These are phyloP conservation scores for Scaptomyza flava DNA, from an alignment of 2,888 invertebrate genomes.

Conservation along the genomic window DNA sequence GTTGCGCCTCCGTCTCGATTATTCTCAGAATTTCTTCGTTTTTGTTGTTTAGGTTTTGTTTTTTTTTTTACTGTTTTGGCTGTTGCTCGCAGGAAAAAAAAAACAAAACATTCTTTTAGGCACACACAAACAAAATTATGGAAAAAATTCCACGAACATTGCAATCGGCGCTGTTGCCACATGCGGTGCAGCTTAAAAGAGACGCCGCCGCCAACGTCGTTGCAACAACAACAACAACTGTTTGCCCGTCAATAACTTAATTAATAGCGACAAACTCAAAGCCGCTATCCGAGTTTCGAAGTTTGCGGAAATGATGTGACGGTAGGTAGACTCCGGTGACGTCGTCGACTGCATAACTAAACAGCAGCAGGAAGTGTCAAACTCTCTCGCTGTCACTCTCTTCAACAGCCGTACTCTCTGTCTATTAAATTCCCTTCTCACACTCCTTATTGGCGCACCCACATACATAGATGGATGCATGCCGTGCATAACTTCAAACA, in stretches of 20 bases:
- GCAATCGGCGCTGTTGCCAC: slow-evolving; percentile 55
- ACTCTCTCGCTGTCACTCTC: not conserved
- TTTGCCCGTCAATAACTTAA: slow-evolving; percentile 70
- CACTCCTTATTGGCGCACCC: slow-evolving; percentile 31
- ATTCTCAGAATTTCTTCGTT: slow-evolving; percentile 65
- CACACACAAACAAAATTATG: slow-evolving; percentile 46
- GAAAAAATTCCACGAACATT: slow-evolving; percentile 77
- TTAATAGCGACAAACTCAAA: slow-evolving; percentile 74
- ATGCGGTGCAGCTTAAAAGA: slow-evolving; percentile 67
- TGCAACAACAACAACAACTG: slow-evolving; percentile 14
- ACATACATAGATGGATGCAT: slow-evolving; percentile 38
- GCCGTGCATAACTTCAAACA: slow-evolving; percentile 42
- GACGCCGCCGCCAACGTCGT: slow-evolving; percentile 62
- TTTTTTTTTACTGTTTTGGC: slow-evolving; percentile 34
- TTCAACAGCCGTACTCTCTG: not conserved
- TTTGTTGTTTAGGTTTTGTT: slow-evolving; percentile 41
- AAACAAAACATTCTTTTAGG: slow-evolving; percentile 47
- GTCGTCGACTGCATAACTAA: slow-evolving; percentile 52
- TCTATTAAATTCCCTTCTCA: not conserved
- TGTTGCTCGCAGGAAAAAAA: slow-evolving; percentile 14
- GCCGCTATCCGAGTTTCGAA: slow-evolving; percentile 49
- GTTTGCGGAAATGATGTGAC: slow-evolving; percentile 67
- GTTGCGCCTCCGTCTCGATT: slow-evolving; percentile 43
- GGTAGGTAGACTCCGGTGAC: slow-evolving; percentile 13
- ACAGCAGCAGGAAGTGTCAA: slow-evolving; percentile 53